phyloP scores from a whole-genome alignment of 37 sponge, comb jelly and placozoan species.

The Hormiphora californensis region DNA sequence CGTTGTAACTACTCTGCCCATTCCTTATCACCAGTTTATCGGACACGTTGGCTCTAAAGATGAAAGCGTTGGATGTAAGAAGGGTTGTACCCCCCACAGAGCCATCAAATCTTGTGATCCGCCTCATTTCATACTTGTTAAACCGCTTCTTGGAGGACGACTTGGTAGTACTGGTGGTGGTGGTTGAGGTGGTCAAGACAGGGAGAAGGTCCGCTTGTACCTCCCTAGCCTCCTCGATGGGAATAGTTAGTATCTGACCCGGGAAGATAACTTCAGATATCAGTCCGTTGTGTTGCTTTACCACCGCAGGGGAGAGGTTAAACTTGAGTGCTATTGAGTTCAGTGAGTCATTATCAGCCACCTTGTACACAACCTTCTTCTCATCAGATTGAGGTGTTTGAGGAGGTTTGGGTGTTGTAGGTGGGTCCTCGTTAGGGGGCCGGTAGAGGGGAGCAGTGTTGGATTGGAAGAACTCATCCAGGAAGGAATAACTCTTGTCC shows the following conservation, averaged over 20 bases:
- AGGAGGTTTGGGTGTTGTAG: too few species aligned
- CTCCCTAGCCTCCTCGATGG: background rate
- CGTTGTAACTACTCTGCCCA: constrained; percentile 12
- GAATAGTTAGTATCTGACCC: constrained; percentile 2
- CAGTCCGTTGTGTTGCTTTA: constrained; percentile 25
- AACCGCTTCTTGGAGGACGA: background rate
- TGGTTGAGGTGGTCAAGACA: background rate
- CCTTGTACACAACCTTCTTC: too few species aligned
- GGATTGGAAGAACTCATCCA: constrained; percentile 14
- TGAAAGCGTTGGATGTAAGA: constrained; percentile 44
- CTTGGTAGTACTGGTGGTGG: background rate
- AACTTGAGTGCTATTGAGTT: constrained; percentile 34
- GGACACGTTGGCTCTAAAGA: constrained; percentile 39
- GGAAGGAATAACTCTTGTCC: background rate
- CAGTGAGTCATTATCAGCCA: constrained; percentile 30
- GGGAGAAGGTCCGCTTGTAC: background rate
- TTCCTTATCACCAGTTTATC: constrained; percentile 43
- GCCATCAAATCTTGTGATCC: constrained; percentile 49
- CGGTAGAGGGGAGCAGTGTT: too few species aligned
- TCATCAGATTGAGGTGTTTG: too few species aligned
- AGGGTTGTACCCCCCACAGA: constrained; percentile 37
- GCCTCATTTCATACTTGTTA: constrained; percentile 32
- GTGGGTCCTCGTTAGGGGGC: too few species aligned
- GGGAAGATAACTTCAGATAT: constrained; percentile 42
- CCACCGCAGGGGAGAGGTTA: constrained; percentile 9